Percentiles rank a stretch among this genome's conserved stretches.
Conservation (phyloP, 2,888 invertebrate genomes). For the Drosophila recens region DNA sequence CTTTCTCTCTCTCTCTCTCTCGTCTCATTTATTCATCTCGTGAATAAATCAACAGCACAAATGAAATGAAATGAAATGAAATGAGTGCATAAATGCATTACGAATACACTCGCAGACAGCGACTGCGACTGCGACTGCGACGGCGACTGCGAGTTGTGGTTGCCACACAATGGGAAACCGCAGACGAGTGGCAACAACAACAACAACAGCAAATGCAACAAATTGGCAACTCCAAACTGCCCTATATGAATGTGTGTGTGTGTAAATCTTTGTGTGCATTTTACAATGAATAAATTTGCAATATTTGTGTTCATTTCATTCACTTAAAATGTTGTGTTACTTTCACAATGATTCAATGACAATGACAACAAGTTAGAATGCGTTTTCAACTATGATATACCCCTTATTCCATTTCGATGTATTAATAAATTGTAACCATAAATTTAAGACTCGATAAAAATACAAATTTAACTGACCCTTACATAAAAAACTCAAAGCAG, state of each 20-base stretch:
- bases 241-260: not conserved
- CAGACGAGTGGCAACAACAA: constrained; percentile 51
- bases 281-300: constrained; percentile 74
- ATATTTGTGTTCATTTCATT: constrained; percentile 77
- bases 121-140: constrained; percentile 34
- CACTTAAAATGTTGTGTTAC: constrained; percentile 73
- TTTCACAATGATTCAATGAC: constrained; percentile 36
- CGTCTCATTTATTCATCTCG: not conserved
- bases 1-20: constrained; percentile 3
- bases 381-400: not conserved
- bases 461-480: too few relatives aligned
- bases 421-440: too few relatives aligned
- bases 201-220: constrained; percentile 1
- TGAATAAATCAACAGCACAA: constrained; percentile 67
- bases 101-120: constrained; percentile 44
- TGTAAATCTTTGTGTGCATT: constrained; percentile 17
- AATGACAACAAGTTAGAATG: not conserved
- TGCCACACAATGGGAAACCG: constrained; percentile 55
- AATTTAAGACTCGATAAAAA: too few relatives aligned
- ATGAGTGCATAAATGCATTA: constrained; percentile 61
- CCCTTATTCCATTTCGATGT: not conserved
- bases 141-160: constrained; percentile 32
- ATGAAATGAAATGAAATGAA: constrained; percentile 57
- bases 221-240: constrained; percentile 40
- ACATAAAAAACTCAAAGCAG: not conserved